These are phyloP conservation scores for Augiades crinisus DNA, from an alignment of 2,888 invertebrate species.

Conservation along the genomic window DNA sequence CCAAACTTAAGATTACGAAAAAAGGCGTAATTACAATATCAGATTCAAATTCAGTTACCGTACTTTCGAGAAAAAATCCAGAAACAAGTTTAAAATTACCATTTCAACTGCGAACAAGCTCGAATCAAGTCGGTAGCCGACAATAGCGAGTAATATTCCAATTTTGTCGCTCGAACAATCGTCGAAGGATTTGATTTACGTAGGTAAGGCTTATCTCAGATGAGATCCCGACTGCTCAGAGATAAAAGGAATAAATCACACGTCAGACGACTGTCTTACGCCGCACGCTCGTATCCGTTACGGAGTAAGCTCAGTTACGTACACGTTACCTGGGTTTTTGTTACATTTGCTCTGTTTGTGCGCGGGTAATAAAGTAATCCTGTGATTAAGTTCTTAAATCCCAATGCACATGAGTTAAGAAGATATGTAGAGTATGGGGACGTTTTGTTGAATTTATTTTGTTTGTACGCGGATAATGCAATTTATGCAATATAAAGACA, in stretches of 20 bases:
- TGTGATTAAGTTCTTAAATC: no score
- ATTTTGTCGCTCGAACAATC: conserved; percentile 23
- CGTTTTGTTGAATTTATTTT: no score
- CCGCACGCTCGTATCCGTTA: conserved; percentile 48
- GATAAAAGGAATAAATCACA: conserved; percentile 75
- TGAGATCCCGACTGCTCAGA: conserved; percentile 60
- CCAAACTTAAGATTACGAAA: no score
- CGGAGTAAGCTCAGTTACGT: conserved; percentile 45
- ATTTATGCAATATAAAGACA: no score
- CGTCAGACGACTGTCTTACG: conserved; percentile 67
- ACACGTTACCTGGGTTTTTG: conserved; percentile 34
- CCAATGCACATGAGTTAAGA: no score
- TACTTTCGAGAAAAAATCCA: no score
- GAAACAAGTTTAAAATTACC: not conserved
- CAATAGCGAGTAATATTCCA: conserved; percentile 19
- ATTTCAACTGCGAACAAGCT: not conserved
- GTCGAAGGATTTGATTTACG: conserved; percentile 62
- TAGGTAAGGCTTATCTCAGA: conserved; percentile 57
- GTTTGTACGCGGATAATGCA: no score
- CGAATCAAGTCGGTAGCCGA: conserved; percentile 8
- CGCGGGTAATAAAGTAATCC: conserved; percentile 10
- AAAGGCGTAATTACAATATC: no score
- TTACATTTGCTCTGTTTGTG: conserved; percentile 6
- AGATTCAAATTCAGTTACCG: no score
- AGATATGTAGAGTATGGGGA: no score